phyloP scores from a whole-genome alignment of 2,888 invertebrate genomes.

The Calliphora vomitoria region DNA sequence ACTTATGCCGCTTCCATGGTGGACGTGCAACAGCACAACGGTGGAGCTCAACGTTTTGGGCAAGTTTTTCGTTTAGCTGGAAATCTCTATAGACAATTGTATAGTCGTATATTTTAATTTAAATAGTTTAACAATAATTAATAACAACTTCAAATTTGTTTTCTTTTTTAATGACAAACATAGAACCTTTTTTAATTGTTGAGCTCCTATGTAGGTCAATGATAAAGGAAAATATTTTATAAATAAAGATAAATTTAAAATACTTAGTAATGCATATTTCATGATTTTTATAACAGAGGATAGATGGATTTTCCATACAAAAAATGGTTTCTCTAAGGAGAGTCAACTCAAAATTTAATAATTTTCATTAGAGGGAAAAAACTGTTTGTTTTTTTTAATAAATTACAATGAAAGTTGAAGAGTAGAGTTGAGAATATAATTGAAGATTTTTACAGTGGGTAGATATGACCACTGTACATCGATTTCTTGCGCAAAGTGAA shows the following conservation, averaged over 20 bases:
- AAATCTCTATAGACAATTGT: conserved; percentile 72
- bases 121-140: not conserved
- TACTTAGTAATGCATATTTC: too few relatives aligned
- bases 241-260: not conserved
- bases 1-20: conserved; percentile 75
- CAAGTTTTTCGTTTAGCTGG: conserved; percentile 75
- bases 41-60: conserved; percentile 76
- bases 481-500: too few relatives aligned
- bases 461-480: too few relatives aligned
- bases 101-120: conserved; percentile 58
- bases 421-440: too few relatives aligned
- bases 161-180: not conserved
- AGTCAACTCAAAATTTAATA: too few relatives aligned
- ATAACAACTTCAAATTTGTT: conserved; percentile 6
- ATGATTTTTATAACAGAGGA: too few relatives aligned
- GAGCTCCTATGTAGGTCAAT: not conserved
- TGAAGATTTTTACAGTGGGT: too few relatives aligned
- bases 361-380: too few relatives aligned
- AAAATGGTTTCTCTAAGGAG: too few relatives aligned
- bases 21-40: conserved; percentile 73
- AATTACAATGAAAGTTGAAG: too few relatives aligned
- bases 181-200: not conserved
- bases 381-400: too few relatives aligned
- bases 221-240: not conserved
- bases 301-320: too few relatives aligned